Base-by-base conservation (phyloP, 2,888 invertebrate genomes). In the Alentia gelatinosa region DNA sequence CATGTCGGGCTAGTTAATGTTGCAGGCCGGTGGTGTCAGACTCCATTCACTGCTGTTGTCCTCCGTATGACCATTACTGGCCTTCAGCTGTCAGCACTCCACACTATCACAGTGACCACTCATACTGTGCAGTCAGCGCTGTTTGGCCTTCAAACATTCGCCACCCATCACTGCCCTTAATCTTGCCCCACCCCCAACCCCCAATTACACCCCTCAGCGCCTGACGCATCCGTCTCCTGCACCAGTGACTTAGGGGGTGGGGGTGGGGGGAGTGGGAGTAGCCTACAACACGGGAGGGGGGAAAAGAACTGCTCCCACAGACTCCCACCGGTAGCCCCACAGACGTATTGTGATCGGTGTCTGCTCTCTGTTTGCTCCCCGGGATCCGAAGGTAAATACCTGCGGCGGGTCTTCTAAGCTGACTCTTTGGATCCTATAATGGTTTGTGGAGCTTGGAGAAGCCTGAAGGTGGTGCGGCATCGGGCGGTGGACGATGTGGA, bases 401-500 rank as follows among this genome's bases (percentile, higher is more conserved):
- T 12, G 4, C 26, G 7, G 19, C 37, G 15, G 79, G 39, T 79
- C 15, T 15, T 37, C 79, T 39, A 79, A 79, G 39, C 79, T 79
- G 79, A 79, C 39, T 79, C 79, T 39, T 5, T 79, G 15, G 79
- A 39, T 79, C 79, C 37, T 39, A 39, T 79, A 19, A 79, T 79
- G 79, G 35, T 79, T 79, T 79, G 37, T 79, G 79, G 12, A 35
- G 79, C 19, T 12, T 37, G 1, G 5, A 15, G 79, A 30, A 30
- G 68, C 33, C 23, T 68, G 68, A 26, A 30, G 68, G 33, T 68
- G 68, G 68, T 68, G 26, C 12, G 68, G 30, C 68, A 68, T 68
- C 30, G 26, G 30, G 68, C 35, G 12, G 12, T 79, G 79, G 15
- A 56, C 3, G 56, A n/a, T 56, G 19, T 56, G 56, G n/a, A 79